Evolutionary conservation across 1,140 invertebrate species (phyloP).

Genomic region (Caligus rogercresseyi): DNA sequence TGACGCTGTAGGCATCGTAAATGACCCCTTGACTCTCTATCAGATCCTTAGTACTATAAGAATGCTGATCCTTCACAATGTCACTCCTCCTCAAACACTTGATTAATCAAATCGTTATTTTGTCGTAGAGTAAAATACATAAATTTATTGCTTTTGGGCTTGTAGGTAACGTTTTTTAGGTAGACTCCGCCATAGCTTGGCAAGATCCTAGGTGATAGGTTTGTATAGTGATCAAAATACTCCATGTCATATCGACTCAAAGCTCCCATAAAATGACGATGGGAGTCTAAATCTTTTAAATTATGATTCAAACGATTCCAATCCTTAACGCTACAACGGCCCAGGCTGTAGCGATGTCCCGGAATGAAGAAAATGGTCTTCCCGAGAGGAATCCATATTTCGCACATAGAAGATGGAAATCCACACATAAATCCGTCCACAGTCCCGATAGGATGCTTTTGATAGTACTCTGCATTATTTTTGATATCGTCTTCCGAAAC

Average conservation of each 20-base stretch:
- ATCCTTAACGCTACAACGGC: neutral
- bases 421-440: slow-evolving; percentile 4
- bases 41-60: neutral
- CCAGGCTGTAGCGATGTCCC: slow-evolving; percentile 8
- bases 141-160: neutral
- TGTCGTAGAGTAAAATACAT: neutral
- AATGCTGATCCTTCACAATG: neutral
- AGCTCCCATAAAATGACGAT: neutral
- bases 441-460: neutral
- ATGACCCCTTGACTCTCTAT: neutral
- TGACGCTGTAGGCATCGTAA: neutral
- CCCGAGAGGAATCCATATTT: slow-evolving; percentile 6
- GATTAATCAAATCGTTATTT: neutral
- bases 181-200: slow-evolving; percentile 6
- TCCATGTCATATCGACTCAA: slow-evolving; percentile 8
- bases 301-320: neutral
- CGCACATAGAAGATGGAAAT: slow-evolving; percentile 5
- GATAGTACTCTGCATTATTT: neutral
- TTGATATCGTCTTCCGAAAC: neutral
- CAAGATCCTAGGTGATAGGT: neutral
- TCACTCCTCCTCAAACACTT: neutral
- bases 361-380: slow-evolving; percentile 4
- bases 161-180: neutral
- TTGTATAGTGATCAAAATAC: neutral
- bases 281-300: neutral